Evolutionary conservation across 2,113 vertebrate species (phyloP), one percentile per base, ranked within the genome.

Genomic region (Ondatra zibethicus): DNA sequence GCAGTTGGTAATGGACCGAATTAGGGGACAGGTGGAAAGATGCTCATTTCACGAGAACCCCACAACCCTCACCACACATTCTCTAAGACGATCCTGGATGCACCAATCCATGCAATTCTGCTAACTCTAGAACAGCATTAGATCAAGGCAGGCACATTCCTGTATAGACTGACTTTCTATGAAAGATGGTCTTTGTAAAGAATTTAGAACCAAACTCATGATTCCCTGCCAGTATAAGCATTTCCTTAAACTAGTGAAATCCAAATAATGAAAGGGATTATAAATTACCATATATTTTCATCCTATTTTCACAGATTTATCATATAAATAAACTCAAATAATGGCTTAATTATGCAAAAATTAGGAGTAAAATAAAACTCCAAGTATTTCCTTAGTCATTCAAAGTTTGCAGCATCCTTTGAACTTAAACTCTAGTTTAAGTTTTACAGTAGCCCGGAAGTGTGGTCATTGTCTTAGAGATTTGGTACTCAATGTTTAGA

Each of bases 21-120:
- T 75, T 55, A 76, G 84, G 68, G 50, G 42, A 50, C 6, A 0
- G 76, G 16, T 65, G 55, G 25, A 58, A 68, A 50, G 42, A 21
- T 45, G 31, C 3, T 17, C 25, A 33, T 70, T 76, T 86, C 47
- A 4, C 8, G 45, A 1, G 2, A 50, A 68, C 45, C 17, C 25
- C 8, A 27, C 25, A 58, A n/a, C 10, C 27, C 3, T 27, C 0
- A 0, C 29, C 33, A 6, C 13, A 19, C 14, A 17, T 45, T 39
- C 33, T 31, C 12, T 75, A 42, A 33, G 9, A 39, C n/a, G 31
- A 14, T 36, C 27, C 0, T 11, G 12, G 7, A 27, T 65, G 33
- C 75, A 42, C 27, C 14, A 36, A 42, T 84, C 21, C 21, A 19
- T 70, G 33, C 45, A 47, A 33, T 7, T 61, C 36, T 75, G 0